Evolutionary conservation across 2,113 vertebrate genomes (phyloP), one percentile per base, ranked within the genome.

Genomic region (Cheirogaleus medius): DNA sequence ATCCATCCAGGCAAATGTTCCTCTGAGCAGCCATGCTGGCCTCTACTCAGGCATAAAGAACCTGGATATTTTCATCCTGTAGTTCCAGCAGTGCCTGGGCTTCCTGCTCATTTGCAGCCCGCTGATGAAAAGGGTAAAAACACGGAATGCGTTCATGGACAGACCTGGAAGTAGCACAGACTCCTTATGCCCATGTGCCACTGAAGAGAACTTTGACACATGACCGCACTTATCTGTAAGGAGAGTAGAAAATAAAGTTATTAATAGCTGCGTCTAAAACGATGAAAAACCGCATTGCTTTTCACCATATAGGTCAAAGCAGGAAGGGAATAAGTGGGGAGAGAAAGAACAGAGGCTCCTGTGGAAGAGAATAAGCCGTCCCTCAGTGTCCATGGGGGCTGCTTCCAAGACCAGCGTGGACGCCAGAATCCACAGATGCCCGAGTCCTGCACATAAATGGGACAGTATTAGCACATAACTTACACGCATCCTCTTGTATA

Each of bases 1-100:
- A 12, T 3, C 2, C 17, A 49, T 17, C 6, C 47, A 60, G 2
- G 32, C 17, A 52, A 44, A 23, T 6, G 7, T 5, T 58, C 7
- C 63, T 68, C 63, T 68, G 17, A 37, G 8, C 13, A 27, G 12
- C 4, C 3, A 0, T 15, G 7, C 10, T 49, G 1, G 52, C 21
- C 14, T 94, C 58, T 47, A 6, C 8, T 23, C 39, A 8, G 37
- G 5, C 1, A 7, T 56, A 21, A 20, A 21, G 29, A n/a, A 17
- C 1, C 3, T 42, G 20, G 20, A 27, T 47, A 18, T 7, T 27
- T 73, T 3, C 11, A 47, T 68, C 34, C 56, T 47, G 1, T 11
- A 5, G 6, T 29, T 34, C 56, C 63, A 32, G 29, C 6, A 34
- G 44, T 37, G 23, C 21, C 15, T 7, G 47, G 4, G 13, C 9